Conservation (phyloP, 2,797 vertebrate species). For the Phyllotis vaccarum region DNA sequence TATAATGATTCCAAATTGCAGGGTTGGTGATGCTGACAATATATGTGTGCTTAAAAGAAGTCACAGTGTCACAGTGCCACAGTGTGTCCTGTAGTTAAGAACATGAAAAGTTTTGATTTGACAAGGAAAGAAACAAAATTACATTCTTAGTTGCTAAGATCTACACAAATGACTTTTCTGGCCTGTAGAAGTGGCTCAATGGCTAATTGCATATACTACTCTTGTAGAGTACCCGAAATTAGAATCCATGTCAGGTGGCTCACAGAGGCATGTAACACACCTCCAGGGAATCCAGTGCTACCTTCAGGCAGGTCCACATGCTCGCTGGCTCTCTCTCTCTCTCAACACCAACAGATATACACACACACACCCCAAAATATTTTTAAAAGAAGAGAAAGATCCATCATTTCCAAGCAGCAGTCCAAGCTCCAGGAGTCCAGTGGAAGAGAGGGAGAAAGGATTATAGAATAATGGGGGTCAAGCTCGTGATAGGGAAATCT, state of each 20-base stretch:
- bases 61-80: too few species aligned
- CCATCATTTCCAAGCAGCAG: too few species aligned
- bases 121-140: not conserved
- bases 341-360: too few species aligned
- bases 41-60: not conserved
- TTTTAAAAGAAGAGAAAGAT: not conserved
- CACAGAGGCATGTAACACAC: not conserved
- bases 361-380: not conserved
- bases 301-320: too few species aligned
- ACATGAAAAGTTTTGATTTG: not conserved
- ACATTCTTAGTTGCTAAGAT: not conserved
- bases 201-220: not conserved
- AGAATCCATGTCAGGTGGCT: not conserved
- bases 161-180: not conserved
- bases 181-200: too few species aligned
- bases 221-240: not conserved
- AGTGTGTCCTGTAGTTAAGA: not conserved
- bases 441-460: too few species aligned
- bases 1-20: not conserved
- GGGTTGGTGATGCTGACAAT: not conserved
- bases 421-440: too few species aligned
- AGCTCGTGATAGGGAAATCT: too few species aligned
- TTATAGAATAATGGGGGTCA: too few species aligned
- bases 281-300: too few species aligned
- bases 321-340: too few species aligned